Conservation (phyloP, 1,140 invertebrate genomes). For the Schmidtea mediterranea region DNA sequence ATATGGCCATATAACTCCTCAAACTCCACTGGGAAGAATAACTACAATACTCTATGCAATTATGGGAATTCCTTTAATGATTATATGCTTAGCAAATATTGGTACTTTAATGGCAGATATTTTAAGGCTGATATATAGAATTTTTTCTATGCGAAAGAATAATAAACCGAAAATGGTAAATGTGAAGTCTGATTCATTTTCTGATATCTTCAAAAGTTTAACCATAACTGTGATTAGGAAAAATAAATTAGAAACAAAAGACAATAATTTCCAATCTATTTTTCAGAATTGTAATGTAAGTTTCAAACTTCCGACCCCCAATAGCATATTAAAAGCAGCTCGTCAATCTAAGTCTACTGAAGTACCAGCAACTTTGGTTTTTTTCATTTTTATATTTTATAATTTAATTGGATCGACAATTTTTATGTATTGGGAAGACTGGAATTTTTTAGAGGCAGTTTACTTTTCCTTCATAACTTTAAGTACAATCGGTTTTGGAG, state of each 20-base stretch:
- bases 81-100: constrained; percentile 65
- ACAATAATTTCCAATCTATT: too few relatives aligned
- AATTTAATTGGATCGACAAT: not conserved
- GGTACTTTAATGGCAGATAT: constrained; percentile 77
- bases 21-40: constrained; percentile 64
- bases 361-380: not conserved
- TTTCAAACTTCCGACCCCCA: too few relatives aligned
- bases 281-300: too few relatives aligned
- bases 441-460: constrained; percentile 9
- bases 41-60: constrained; percentile 78
- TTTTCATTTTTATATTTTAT: not conserved
- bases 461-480: constrained; percentile 16
- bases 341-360: too few relatives aligned
- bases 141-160: too few relatives aligned
- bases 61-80: constrained; percentile 74
- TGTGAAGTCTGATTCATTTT: too few relatives aligned
- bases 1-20: constrained; percentile 70
- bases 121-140: constrained; percentile 78
- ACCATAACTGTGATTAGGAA: too few relatives aligned
- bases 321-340: too few relatives aligned
- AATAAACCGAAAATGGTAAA: too few relatives aligned
- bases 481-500: constrained; percentile 14
- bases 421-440: not conserved
- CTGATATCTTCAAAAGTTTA: too few relatives aligned
- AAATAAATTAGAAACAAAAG: too few relatives aligned